Percentiles rank a stretch among this genome's conserved stretches.
Evolutionary conservation across 2,888 invertebrate species (phyloP).

Genomic region (Atrina japonica): DNA sequence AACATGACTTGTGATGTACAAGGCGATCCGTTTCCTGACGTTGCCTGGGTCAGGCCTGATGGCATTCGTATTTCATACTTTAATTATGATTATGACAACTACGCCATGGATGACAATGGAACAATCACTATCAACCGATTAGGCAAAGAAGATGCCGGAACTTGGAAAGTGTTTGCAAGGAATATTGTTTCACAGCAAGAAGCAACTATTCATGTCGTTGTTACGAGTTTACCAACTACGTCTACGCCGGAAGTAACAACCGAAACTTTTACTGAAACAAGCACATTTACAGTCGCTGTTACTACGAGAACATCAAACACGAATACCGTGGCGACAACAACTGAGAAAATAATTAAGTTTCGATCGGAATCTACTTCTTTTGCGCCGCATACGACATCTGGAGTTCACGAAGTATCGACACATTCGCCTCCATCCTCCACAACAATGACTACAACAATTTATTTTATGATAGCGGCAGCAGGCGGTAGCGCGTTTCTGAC

Average conservation of each 20-base stretch:
- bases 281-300: neutral
- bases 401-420: slow-evolving; percentile 11
- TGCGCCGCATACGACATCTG: slow-evolving; percentile 17
- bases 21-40: slow-evolving; percentile 17
- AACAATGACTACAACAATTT: neutral
- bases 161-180: slow-evolving; percentile 4
- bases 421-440: slow-evolving; percentile 6
- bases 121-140: neutral
- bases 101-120: slow-evolving; percentile 8
- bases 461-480: slow-evolving; percentile 18
- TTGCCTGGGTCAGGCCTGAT: slow-evolving; percentile 11
- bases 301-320: neutral
- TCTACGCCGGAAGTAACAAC: slow-evolving; percentile 15
- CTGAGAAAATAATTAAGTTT: too few species aligned
- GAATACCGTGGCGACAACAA: neutral
- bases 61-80: neutral
- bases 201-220: neutral
- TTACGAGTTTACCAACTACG: slow-evolving; percentile 12
- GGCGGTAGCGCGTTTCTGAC: slow-evolving; percentile 19
- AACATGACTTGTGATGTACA: slow-evolving; percentile 8
- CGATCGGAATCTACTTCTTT: too few species aligned
- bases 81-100: slow-evolving; percentile 6
- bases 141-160: slow-evolving; percentile 5
- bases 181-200: neutral
- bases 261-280: neutral